phyloP scores from a whole-genome alignment of 2,113 vertebrate genomes.

The Piprites chloris region DNA sequence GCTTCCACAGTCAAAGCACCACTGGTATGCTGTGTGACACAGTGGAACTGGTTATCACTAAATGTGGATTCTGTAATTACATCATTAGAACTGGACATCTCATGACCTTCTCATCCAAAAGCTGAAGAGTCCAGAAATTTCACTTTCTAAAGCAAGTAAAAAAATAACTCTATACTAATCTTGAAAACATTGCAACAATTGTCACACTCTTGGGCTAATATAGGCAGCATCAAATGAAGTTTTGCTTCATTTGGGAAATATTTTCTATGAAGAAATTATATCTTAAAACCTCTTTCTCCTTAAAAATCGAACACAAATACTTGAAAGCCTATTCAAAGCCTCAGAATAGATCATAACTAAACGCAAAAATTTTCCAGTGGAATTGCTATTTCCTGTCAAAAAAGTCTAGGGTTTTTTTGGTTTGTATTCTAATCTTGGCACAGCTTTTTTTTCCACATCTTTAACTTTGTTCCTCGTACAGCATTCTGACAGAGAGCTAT shows the following conservation, averaged over 20 bases:
- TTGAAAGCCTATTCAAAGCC: background rate
- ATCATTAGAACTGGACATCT: background rate
- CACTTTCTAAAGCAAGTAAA: background rate
- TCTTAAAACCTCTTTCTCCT: background rate
- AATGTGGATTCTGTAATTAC: background rate
- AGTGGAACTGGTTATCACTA: background rate
- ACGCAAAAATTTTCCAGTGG: background rate
- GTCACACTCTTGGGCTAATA: background rate
- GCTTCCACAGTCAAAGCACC: background rate
- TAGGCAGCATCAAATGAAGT: background rate
- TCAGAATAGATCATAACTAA: background rate
- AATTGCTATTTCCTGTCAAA: background rate
- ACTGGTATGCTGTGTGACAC: background rate
- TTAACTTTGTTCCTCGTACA: background rate
- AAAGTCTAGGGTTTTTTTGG: rapidly evolving
- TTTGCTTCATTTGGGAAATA: background rate
- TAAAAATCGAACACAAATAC: background rate
- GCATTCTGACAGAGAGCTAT: background rate
- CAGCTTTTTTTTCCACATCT: background rate
- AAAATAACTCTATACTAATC: background rate
- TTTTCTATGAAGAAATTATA: background rate
- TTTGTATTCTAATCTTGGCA: background rate
- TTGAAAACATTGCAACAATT: background rate
- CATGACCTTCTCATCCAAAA: background rate
- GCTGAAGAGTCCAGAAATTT: background rate